Base-by-base conservation (phyloP, 2,113 vertebrate species). In the Lates calcarifer region DNA sequence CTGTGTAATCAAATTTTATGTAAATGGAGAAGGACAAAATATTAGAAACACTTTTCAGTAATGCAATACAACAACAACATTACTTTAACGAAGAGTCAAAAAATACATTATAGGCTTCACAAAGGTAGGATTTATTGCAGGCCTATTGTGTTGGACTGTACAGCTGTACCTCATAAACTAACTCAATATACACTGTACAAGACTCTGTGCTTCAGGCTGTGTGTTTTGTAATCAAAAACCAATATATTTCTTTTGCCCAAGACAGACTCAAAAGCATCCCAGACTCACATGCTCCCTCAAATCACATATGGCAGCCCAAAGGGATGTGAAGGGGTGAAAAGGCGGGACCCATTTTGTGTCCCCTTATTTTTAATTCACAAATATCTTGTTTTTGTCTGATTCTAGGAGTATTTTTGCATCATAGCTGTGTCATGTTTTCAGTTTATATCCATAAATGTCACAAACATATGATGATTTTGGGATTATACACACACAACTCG, bases 191-290 rank as follows among this genome's bases (percentile, higher is more conserved):
- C n/a, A n/a, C n/a, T n/a, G n/a, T 33, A 39, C 20, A 3, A 64
- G 24, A 64, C 56, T 45, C 12, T 28, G 5, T 33, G 55, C 53
- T 77, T 45, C 4, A 15, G 29, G 31, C 49, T 67, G 28, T 33
- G 31, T 62, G 28, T 24, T 66, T 31, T 69, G 22, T 58, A 26
- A 74, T 78, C 57, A 63, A 80, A 62, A 69, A 26, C 2, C 20
- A 57, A 63, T 72, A 72, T 58, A 39, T 82, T 82, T 58, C 22
- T 66, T 26, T 61, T 49, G 39, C 24, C 43, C 22, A 26, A 33
- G 31, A 72, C 62, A 15, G 55, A 71, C 62, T 79, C 35, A 67
- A 47, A 74, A 53, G 20, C 24, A 74, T 69, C 20, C 1, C 60
- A 14, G 57, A 66, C 61, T 67, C 60, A 62, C 56, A 62, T 37